Conservation (phyloP, 2,797 vertebrate species). For the Danio choprae region DNA sequence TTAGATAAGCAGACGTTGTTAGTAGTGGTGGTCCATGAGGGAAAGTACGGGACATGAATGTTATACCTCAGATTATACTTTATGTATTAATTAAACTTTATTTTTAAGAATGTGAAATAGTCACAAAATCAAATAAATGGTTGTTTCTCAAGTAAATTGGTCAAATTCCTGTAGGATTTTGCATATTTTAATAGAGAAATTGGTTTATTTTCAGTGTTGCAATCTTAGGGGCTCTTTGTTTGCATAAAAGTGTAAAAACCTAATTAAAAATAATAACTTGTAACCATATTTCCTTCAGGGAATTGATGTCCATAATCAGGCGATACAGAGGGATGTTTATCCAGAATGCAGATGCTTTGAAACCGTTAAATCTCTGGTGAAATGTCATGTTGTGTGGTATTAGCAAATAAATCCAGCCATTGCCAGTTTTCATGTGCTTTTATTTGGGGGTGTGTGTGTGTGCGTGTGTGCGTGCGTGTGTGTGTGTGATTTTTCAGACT, state of each 20-base stretch:
- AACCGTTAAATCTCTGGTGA: conserved; percentile 18
- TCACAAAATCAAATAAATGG: no score
- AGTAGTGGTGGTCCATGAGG: not conserved
- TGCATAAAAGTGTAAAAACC: not conserved
- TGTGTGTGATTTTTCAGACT: conserved; percentile 36
- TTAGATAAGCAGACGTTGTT: conserved; percentile 46
- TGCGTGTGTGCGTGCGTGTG: no score
- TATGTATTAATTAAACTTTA: no score
- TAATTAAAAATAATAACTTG: not conserved
- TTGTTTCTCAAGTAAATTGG: not conserved
- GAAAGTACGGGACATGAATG: not conserved
- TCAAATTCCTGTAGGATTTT: not conserved
- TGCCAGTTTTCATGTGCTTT: conserved; percentile 12
- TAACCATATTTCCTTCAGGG: not conserved
- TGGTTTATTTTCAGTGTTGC: not conserved
- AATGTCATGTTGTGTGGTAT: conserved; percentile 53
- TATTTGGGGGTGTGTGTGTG: not conserved
- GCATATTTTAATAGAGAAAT: not conserved
- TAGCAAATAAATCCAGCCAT: conserved; percentile 46
- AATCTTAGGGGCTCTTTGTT: not conserved
- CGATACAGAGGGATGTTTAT: conserved; percentile 45
- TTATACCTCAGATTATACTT: not conserved
- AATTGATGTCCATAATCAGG: conserved; percentile 41
- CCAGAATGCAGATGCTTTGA: conserved; percentile 41
- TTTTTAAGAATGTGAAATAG: no score